Evolutionary conservation across 1,140 invertebrate species (phyloP).

Genomic region (Teleopsis dalmanni): DNA sequence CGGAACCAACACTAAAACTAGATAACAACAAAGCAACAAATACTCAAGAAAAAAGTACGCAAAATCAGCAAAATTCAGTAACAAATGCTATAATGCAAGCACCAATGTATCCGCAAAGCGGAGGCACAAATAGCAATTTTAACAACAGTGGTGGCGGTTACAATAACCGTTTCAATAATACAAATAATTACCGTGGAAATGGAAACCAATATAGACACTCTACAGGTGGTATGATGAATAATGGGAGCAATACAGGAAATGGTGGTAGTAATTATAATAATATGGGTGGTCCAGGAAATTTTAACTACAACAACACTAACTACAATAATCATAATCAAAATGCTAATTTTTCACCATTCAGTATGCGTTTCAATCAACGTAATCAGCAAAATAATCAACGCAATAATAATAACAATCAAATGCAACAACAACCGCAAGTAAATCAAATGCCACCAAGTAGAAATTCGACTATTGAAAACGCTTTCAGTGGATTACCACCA

Average conservation of each 20-base stretch:
- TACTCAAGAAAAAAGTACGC: neutral
- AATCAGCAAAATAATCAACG: conserved; percentile 16
- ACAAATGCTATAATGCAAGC: conserved; percentile 46
- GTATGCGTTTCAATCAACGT: conserved; percentile 26
- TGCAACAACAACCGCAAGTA: conserved; percentile 40
- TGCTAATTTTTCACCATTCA: conserved; percentile 29
- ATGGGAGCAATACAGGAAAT: conserved; percentile 25
- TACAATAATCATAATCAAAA: conserved; percentile 18
- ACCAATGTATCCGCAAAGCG: conserved; percentile 54
- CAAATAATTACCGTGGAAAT: conserved; percentile 34
- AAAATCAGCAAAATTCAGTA: conserved; percentile 8
- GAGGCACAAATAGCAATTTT: conserved; percentile 39
- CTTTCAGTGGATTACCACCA: conserved; percentile 13
- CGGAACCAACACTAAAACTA: neutral
- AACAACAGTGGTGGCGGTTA: conserved; percentile 45
- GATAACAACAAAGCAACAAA: neutral
- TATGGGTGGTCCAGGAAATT: conserved; percentile 13
- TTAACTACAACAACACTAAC: conserved; percentile 20
- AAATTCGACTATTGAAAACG: neutral
- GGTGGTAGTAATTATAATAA: neutral
- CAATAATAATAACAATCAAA: conserved; percentile 18
- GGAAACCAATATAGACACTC: conserved; percentile 22
- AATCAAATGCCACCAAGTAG: conserved; percentile 7
- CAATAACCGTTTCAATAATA: conserved; percentile 43
- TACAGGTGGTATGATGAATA: conserved; percentile 10